These are phyloP conservation scores for Mycetomoellerius zeteki DNA, from an alignment of 1,140 invertebrate genomes.

Conservation along the genomic window DNA sequence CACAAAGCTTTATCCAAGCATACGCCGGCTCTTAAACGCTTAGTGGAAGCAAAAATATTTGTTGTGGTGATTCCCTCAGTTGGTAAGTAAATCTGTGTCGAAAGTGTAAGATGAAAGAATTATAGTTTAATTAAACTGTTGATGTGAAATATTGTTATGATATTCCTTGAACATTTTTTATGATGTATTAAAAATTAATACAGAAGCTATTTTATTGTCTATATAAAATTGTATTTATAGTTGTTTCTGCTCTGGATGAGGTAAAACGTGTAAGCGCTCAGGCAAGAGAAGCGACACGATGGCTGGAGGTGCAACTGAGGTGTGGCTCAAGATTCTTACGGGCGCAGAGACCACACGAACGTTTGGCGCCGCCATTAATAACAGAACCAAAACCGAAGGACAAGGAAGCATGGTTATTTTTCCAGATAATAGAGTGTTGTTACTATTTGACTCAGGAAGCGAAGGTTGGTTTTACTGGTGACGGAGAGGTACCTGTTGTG, in stretches of 20 bases:
- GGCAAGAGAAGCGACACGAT: conserved; percentile 96
- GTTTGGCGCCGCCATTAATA: conserved; percentile 90
- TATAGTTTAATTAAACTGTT: conserved; percentile 38
- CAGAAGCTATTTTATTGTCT: no score
- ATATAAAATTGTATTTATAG: conserved; percentile 85
- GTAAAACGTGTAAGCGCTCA: conserved; percentile 92
- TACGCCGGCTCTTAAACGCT: conserved; percentile 92
- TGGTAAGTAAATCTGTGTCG: conserved; percentile 87
- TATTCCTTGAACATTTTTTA: not conserved
- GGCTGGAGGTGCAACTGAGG: conserved; percentile 95
- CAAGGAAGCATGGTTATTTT: conserved; percentile 90
- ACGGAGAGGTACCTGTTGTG: conserved; percentile 87
- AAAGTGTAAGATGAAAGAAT: conserved; percentile 37
- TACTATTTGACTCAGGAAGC: conserved; percentile 90
- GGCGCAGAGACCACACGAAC: conserved; percentile 93
- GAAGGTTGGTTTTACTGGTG: conserved; percentile 85
- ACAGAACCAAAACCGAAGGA: conserved; percentile 91
- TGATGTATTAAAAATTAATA: no score
- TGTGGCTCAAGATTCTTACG: conserved; percentile 94
- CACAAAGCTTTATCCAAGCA: conserved; percentile 91
- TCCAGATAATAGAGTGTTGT: conserved; percentile 91
- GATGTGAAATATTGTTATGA: not conserved
- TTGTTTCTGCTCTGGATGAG: conserved; percentile 94
- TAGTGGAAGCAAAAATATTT: conserved; percentile 92
- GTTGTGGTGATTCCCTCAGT: conserved; percentile 93